phyloP scores from a whole-genome alignment of 2,797 vertebrate genomes.

The Ceryle rudis region DNA sequence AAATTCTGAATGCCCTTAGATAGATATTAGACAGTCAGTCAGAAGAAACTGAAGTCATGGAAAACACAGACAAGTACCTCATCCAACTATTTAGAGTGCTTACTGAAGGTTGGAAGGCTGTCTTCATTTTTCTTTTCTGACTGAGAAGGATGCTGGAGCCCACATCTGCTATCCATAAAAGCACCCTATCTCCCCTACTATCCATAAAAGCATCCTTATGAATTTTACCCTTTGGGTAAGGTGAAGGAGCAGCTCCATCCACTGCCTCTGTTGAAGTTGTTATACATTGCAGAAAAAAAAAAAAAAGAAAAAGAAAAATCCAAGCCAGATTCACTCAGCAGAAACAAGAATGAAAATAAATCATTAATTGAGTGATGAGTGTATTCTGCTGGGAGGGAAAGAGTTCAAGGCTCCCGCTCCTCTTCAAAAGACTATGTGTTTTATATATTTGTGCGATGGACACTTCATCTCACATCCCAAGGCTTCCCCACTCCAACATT shows the following conservation, averaged over 20 bases:
- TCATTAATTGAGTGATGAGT: not conserved
- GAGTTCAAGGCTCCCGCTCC: not conserved
- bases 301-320: too few relatives aligned
- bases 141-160: not conserved
- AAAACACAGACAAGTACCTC: not conserved
- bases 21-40: not conserved
- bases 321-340: not conserved
- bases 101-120: not conserved
- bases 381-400: not conserved
- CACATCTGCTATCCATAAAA: not conserved
- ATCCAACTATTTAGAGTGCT: not conserved
- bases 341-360: conserved; percentile 1
- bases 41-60: not conserved
- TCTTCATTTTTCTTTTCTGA: not conserved
- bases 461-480: not conserved
- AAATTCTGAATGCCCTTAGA: not conserved
- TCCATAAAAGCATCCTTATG: not conserved
- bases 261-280: not conserved
- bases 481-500: conserved; percentile 3
- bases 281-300: not conserved
- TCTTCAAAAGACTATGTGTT: not conserved
- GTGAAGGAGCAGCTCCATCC: not conserved
- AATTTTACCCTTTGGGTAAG: not conserved
- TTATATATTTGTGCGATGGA: not conserved
- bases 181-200: not conserved